phyloP scores from a whole-genome alignment of 2,888 invertebrate species.

The Silvanus unidentatus region DNA sequence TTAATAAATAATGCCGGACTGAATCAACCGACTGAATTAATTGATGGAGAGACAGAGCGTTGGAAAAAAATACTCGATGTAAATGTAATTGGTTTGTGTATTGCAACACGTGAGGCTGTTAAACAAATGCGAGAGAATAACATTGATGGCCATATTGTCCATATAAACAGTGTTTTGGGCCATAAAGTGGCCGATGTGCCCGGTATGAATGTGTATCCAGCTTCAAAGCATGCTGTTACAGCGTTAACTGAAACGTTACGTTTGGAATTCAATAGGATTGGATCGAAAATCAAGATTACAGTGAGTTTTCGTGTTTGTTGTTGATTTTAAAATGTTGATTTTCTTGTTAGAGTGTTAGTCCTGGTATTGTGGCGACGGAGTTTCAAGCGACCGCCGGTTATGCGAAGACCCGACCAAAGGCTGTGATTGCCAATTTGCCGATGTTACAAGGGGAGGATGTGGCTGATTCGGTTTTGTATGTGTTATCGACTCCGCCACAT shows the following conservation, averaged over 20 bases:
- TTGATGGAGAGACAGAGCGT: too few species aligned
- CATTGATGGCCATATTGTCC: slow-evolving; percentile 14
- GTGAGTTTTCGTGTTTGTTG: too few species aligned
- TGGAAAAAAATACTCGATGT: too few species aligned
- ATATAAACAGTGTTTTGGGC: slow-evolving; percentile 14
- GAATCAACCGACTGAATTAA: too few species aligned
- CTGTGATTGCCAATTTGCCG: too few species aligned
- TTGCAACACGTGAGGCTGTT: too few species aligned
- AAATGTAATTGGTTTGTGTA: too few species aligned
- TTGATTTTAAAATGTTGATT: not conserved
- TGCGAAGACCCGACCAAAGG: not conserved
- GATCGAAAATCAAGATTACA: slow-evolving; percentile 18
- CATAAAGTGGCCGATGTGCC: slow-evolving; percentile 11
- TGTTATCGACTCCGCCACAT: not conserved
- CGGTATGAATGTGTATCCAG: slow-evolving; percentile 15
- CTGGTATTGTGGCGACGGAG: slow-evolving; percentile 26
- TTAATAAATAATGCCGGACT: too few species aligned
- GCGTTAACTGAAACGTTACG: slow-evolving; percentile 18
- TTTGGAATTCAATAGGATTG: slow-evolving; percentile 13
- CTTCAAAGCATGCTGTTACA: slow-evolving; percentile 19
- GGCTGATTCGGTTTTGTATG: not conserved
- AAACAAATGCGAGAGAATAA: slow-evolving; percentile 12
- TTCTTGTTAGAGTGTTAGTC: slow-evolving; percentile 28
- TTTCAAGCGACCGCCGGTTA: slow-evolving; percentile 8
- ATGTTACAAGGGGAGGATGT: not conserved